These are phyloP conservation scores for Eidolon dupreanum DNA, from an alignment of 2,797 vertebrate genomes.

Conservation along the genomic window DNA sequence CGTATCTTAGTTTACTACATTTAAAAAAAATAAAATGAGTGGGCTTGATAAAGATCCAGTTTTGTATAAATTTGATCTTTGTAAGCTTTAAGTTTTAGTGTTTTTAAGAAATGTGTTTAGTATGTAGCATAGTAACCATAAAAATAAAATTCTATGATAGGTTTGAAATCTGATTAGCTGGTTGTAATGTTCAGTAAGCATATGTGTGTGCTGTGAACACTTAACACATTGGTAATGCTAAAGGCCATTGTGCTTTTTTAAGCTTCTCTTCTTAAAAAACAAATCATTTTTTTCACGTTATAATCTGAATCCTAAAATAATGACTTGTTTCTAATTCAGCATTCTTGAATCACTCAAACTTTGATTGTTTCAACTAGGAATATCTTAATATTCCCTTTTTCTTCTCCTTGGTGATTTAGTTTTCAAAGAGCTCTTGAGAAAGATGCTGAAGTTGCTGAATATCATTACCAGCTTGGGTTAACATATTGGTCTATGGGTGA, in stretches of 20 bases:
- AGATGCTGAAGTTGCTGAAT: constrained; percentile 89
- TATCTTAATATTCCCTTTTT: background rate
- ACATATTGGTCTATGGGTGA: constrained; percentile 96
- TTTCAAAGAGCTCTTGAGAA: constrained; percentile 90
- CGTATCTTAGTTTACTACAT: background rate
- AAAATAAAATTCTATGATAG: background rate
- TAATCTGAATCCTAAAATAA: constrained; percentile 16
- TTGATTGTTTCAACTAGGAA: background rate
- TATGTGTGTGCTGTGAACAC: background rate
- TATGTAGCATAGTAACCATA: background rate
- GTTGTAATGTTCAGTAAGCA: background rate
- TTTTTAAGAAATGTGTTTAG: constrained; percentile 41
- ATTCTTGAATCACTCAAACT: background rate
- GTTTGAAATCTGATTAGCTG: constrained; percentile 23
- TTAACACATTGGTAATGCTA: background rate
- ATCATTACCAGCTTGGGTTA: constrained; percentile 91
- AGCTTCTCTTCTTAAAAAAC: background rate
- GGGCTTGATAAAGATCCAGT: background rate
- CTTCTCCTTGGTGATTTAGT: constrained; percentile 83
- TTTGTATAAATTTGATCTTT: constrained; percentile 35
- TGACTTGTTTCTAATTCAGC: constrained; percentile 6
- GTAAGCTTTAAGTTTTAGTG: background rate
- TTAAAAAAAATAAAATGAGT: constrained; percentile 15
- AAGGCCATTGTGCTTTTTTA: background rate
- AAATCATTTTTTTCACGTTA: background rate